Base-by-base conservation (phyloP, 2,888 invertebrate species). In the Xylota segnis region DNA sequence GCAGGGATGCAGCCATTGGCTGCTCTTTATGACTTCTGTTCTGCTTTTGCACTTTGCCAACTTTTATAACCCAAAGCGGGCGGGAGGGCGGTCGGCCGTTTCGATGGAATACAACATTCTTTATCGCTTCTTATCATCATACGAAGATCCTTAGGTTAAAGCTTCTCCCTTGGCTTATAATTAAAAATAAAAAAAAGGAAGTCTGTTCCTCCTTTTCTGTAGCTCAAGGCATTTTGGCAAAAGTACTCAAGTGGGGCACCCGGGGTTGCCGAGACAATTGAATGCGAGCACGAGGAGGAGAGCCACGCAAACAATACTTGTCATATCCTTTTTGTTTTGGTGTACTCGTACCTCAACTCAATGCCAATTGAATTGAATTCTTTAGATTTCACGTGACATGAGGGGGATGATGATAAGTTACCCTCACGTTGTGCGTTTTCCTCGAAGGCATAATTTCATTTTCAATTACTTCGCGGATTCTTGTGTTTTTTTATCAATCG, bases 401-500 rank as follows among this genome's bases (percentile, higher is more conserved):
- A 58, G 72, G 76, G 82, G 76, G n/a, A n/a, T n/a, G n/a, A 75
- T 77, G 82, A 86, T 59, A 56, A 40, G 54, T 34, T 54, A 59
- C 71, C 66, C 66, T 65, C 70, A n/a, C 50, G 47, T 45, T 54
- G 54, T 58, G 56, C 27, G 27, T 71, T 50, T 61, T 16, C 65
- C 86, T 86, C 52, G 34, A 7, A 72, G 86, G 86, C 82, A 72
- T 82, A 86, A 86, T 86, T 82, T 77, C 61, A 82, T 82, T 86
- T 86, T 86, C 86, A 86, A 86, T 86, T 86, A 86, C 81, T 68
- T 29, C 61, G 52, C 50, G 59, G 66, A 82, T 77, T 76, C 71
- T 16, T 52, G 9, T 0, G 7, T 81, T 68, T 68, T 75, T 50
- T 81, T 81, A 81, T 84, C 81, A 76, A 81, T 84, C 70, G 70